phyloP scores from a whole-genome alignment of 2,797 vertebrate genomes.

The Galago senegalensis region DNA sequence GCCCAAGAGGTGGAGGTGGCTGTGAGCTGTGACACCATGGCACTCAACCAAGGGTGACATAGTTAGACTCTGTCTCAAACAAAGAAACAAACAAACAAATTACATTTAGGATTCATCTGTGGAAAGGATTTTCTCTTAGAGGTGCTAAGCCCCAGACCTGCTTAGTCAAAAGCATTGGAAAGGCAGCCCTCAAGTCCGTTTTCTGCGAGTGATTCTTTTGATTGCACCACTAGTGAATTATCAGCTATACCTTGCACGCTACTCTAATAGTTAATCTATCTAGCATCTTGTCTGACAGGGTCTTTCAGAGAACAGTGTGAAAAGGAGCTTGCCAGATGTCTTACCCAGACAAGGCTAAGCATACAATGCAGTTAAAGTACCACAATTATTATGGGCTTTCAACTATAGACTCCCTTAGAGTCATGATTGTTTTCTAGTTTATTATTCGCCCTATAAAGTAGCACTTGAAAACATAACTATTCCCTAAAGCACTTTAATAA shows the following conservation, averaged over 20 bases:
- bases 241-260: neutral
- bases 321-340: neutral
- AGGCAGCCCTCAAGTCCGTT: neutral
- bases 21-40: no score
- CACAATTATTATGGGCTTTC: neutral
- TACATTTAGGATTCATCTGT: neutral
- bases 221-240: slow-evolving; percentile 21
- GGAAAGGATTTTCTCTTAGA: neutral
- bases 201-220: neutral
- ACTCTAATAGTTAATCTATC: neutral
- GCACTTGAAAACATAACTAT: slow-evolving; percentile 11
- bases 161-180: slow-evolving; percentile 23
- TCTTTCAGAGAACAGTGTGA: neutral
- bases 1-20: no score
- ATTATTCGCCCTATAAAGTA: neutral
- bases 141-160: neutral
- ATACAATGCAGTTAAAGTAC: neutral
- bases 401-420: neutral
- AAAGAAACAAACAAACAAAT: neutral
- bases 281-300: neutral
- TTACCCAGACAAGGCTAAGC: neutral
- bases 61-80: no score
- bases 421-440: neutral
- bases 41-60: no score
- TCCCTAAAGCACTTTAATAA: neutral